These are phyloP conservation scores for Frankliniella fusca DNA, from an alignment of 2,888 invertebrate species.

Conservation along the genomic window DNA sequence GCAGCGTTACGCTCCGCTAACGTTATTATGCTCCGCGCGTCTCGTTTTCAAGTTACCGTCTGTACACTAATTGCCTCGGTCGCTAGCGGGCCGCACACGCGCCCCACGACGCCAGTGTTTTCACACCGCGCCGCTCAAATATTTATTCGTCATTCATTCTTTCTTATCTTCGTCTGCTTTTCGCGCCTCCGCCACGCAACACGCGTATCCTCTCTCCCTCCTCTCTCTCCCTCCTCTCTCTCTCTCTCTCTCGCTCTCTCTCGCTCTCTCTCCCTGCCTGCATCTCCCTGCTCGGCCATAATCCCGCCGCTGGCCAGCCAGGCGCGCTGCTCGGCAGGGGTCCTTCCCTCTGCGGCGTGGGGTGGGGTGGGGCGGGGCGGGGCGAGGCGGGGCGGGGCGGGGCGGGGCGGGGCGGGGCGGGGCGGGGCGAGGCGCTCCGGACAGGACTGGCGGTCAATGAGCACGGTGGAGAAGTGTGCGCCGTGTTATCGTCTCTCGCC, in stretches of 20 bases:
- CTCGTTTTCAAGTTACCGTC: neutral
- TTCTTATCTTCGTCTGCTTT: no score
- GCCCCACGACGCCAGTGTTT: neutral
- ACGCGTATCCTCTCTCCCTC: neutral
- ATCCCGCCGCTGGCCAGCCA: no score
- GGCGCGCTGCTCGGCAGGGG: no score
- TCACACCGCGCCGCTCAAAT: neutral
- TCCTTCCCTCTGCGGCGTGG: neutral
- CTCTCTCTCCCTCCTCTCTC: neutral
- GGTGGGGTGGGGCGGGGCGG: neutral
- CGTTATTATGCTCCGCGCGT: neutral
- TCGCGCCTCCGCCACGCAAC: neutral
- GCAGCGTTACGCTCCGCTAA: no score
- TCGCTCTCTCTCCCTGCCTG: neutral
- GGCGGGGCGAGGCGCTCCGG: neutral
- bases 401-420: neutral
- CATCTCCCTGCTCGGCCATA: no score
- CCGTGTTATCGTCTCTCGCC: no score
- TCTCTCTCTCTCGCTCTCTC: neutral
- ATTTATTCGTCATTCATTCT: no score
- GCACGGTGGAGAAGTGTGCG: no score
- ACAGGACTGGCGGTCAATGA: no score
- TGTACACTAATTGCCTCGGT: neutral
- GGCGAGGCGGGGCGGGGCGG: neutral
- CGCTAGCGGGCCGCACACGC: neutral